Evolutionary conservation across 1,140 invertebrate genomes (phyloP), one percentile per base, ranked within the genome.

Genomic region (Gonioctena quinquepunctata): DNA sequence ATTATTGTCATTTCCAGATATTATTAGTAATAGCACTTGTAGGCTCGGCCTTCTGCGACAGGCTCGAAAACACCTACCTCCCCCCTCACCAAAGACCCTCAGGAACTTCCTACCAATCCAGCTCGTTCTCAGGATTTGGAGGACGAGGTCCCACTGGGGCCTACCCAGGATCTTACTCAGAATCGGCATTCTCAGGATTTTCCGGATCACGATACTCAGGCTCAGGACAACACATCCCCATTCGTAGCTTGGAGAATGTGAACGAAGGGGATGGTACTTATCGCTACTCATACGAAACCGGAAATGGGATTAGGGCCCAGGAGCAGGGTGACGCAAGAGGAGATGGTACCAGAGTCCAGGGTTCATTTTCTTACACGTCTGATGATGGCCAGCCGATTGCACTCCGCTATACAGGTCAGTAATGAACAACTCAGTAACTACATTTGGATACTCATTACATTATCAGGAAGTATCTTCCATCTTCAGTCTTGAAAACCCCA

Each of bases 11-110:
- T n/a, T n/a, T 71, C 1, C 42, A 67, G 69, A 21, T 61, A 19
- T 5, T 67, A 21, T 28, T 76, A 5, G 49, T 70, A 19, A 16
- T 73, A 56, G 57, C 70, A 13, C 33, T 76, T n/a, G 18, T 74
- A 1, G 68, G 73, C 13, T 65, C 66, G 42, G 75, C 70, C 42
- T 25, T 60, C 22, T 73, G 72, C 42, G 71, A 59, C 25, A 85
- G 87, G 60, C 80, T 90, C 65, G 88, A 89, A 64, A 87, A 86
- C 75, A 86, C 84, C 8, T 90, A 90, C 76, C 83, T 89, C 11
- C 89, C 89, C 13, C 88, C 89, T 2, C 78, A 83, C 27, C 84
- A 83, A 66, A 87, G 87, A 13, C 48, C 60, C 42, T 33, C 52
- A 11, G 83, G 81, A 2, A n/a, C n/a, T n/a, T n/a, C n/a, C n/a